Evolutionary conservation across 2,113 vertebrate genomes (phyloP).

Genomic region (Maccullochella peelii): DNA sequence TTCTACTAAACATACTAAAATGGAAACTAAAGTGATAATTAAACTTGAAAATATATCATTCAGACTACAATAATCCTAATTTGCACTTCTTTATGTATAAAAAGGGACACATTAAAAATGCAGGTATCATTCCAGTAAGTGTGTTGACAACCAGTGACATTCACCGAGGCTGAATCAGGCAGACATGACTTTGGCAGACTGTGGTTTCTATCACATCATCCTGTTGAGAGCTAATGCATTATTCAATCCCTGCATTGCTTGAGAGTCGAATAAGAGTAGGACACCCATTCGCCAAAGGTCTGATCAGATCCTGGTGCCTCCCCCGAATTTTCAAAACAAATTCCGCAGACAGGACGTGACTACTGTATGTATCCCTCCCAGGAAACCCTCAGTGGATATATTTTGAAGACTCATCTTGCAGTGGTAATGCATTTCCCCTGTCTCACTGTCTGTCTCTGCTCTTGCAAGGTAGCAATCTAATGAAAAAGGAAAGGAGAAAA

Average conservation of each 20-base stretch:
- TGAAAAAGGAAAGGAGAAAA: slow-evolving; percentile 39
- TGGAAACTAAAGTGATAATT: not conserved
- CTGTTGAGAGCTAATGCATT: slow-evolving; percentile 65
- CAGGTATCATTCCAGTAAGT: not conserved
- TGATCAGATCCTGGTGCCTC: slow-evolving; percentile 50
- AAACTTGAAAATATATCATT: no score
- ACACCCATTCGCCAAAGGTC: slow-evolving; percentile 53
- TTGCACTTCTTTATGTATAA: not conserved
- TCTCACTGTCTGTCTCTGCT: slow-evolving; percentile 19
- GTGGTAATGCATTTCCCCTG: slow-evolving; percentile 49
- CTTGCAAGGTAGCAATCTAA: slow-evolving; percentile 28
- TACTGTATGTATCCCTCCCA: slow-evolving; percentile 20
- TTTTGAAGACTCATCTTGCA: slow-evolving; percentile 60
- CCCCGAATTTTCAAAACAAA: slow-evolving; percentile 50
- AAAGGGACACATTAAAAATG: not conserved
- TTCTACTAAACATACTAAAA: not conserved
- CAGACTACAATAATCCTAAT: not conserved
- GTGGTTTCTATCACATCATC: slow-evolving; percentile 59
- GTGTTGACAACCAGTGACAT: slow-evolving; percentile 16
- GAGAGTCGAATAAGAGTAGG: slow-evolving; percentile 47
- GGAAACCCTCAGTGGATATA: slow-evolving; percentile 38
- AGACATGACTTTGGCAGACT: slow-evolving; percentile 35
- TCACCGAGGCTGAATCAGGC: slow-evolving; percentile 30
- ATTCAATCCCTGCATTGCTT: slow-evolving; percentile 54
- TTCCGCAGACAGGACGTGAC: slow-evolving; percentile 39